Percentiles rank a stretch among this genome's conserved stretches.
Conservation (phyloP, 2,888 invertebrate species). For the Taenaris catops region DNA sequence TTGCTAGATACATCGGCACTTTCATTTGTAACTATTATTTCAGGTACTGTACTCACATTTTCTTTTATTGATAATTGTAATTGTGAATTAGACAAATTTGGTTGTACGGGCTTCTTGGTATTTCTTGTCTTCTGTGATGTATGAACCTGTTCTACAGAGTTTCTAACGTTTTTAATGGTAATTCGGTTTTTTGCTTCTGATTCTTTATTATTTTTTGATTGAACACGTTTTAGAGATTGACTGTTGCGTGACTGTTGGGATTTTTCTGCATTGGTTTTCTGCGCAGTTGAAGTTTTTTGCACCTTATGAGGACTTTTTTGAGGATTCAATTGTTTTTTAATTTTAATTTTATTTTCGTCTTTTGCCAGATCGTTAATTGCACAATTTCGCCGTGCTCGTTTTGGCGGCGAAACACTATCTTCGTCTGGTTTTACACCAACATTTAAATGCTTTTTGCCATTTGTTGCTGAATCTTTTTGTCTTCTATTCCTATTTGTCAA, state of each 20-base stretch:
- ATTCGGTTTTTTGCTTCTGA: constrained; percentile 1
- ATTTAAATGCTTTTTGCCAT: constrained; percentile 27
- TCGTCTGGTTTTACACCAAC: constrained; percentile 25
- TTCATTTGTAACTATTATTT: constrained; percentile 41
- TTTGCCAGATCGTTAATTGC: constrained; percentile 12
- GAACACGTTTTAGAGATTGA: constrained; percentile 1
- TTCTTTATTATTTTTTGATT: constrained; percentile 1
- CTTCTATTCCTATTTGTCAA: constrained; percentile 32
- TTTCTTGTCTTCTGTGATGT: neutral
- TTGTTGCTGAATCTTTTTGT: constrained; percentile 35
- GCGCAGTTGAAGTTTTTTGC: too few relatives aligned
- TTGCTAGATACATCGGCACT: constrained; percentile 41
- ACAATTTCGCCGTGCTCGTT: constrained; percentile 38
- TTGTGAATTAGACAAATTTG: too few relatives aligned
- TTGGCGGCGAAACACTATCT: constrained; percentile 53
- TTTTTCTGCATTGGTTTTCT: too few relatives aligned
- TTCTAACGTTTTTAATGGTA: neutral
- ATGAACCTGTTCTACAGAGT: neutral
- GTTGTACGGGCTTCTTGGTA: too few relatives aligned
- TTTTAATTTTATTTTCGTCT: neutral
- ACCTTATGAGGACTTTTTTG: too few relatives aligned
- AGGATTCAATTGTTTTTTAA: neutral
- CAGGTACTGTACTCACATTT: too few relatives aligned
- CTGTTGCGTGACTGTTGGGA: too few relatives aligned
- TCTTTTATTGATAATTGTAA: too few relatives aligned